phyloP scores from a whole-genome alignment of 2,113 vertebrate species.

The Gymnogyps californianus region DNA sequence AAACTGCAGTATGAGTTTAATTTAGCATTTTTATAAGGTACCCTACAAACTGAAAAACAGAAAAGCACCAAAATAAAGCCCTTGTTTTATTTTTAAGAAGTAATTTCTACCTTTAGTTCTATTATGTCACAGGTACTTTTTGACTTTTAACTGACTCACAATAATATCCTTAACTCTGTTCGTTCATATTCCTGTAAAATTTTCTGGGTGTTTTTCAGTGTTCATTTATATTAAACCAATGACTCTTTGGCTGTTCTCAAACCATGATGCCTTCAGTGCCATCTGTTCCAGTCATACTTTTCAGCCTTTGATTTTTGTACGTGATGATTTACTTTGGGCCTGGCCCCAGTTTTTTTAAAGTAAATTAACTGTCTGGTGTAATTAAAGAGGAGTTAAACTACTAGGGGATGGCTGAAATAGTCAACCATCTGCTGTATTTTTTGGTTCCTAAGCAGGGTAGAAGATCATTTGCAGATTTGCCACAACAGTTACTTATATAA shows the following conservation, averaged over 20 bases:
- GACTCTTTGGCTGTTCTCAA: slow-evolving; percentile 1
- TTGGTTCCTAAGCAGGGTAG: background rate
- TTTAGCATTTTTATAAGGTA: slow-evolving; percentile 19
- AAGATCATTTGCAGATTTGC: background rate
- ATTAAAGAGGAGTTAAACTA: slow-evolving; percentile 35
- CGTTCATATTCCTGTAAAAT: background rate
- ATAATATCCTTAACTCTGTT: background rate
- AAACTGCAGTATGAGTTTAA: background rate
- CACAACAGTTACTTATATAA: background rate
- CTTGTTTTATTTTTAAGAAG: background rate
- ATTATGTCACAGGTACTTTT: background rate
- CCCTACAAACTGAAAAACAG: background rate
- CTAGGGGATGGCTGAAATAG: background rate
- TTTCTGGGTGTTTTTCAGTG: background rate
- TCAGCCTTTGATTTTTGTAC: background rate
- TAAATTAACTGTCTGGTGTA: slow-evolving; percentile 32
- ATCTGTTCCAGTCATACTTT: slow-evolving; percentile 40
- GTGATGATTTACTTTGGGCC: slow-evolving; percentile 9
- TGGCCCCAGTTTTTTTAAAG: background rate
- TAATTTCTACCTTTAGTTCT: background rate
- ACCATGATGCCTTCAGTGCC: background rate
- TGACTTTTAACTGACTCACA: background rate
- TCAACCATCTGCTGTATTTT: slow-evolving; percentile 28
- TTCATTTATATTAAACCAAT: slow-evolving; percentile 21
- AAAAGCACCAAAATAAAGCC: background rate